Evolutionary conservation across 2,797 vertebrate genomes (phyloP).

Genomic region (Urophycis tenuis): DNA sequence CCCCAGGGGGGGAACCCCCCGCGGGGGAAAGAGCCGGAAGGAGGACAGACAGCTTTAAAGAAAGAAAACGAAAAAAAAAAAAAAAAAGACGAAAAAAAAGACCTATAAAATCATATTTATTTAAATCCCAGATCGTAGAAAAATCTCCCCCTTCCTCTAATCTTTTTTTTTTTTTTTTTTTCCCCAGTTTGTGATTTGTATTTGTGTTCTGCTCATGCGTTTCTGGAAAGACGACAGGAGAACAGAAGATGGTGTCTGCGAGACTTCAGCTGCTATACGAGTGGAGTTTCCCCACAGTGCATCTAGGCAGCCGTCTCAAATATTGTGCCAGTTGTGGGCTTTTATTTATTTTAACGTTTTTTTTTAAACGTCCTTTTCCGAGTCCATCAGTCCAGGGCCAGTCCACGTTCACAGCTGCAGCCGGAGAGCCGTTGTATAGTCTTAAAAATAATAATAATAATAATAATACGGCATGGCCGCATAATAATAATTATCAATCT

Average conservation of each 20-base stretch:
- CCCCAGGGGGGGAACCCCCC: neutral
- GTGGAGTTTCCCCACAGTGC: constrained; percentile 6
- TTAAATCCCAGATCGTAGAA: constrained; percentile 29
- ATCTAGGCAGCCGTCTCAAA: constrained; percentile 55
- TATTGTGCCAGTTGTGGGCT: constrained; percentile 54
- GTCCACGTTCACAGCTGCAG: neutral
- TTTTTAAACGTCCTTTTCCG: constrained; percentile 30
- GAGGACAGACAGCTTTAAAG: constrained; percentile 50
- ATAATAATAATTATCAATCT: neutral
- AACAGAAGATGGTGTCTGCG: neutral
- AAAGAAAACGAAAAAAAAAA: constrained; percentile 15
- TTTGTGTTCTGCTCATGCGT: neutral
- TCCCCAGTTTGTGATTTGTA: neutral
- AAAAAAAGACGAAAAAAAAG: no score
- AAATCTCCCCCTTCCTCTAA: neutral
- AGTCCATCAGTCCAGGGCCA: constrained; percentile 4
- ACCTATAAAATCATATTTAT: constrained; percentile 55
- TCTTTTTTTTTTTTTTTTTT: neutral
- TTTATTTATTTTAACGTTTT: constrained; percentile 51
- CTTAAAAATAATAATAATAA: no score
- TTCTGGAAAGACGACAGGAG: neutral
- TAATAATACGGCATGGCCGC: neutral
- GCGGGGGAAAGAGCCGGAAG: neutral
- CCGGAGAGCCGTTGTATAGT: neutral
- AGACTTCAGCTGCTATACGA: neutral